Conservation (phyloP, 92 coral and sea anemone genomes). For the Porites cylindrica region DNA sequence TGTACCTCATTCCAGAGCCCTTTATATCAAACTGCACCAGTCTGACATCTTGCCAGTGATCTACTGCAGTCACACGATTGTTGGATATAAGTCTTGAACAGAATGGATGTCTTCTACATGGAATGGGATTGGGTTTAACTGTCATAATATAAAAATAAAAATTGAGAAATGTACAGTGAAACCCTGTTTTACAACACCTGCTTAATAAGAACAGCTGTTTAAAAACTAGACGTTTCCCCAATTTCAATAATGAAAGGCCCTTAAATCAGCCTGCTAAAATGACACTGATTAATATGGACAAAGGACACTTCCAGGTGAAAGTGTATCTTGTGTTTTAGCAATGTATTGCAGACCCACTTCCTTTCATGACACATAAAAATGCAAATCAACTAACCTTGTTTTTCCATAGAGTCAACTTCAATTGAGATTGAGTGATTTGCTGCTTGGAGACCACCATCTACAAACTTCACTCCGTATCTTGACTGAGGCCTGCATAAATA, state of each 20-base stretch:
- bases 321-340: too few relatives aligned
- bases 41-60: slow-evolving; percentile 97
- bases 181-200: too few relatives aligned
- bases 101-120: slow-evolving; percentile 79
- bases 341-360: background rate
- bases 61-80: slow-evolving; percentile 81
- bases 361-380: background rate
- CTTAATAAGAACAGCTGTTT: too few relatives aligned
- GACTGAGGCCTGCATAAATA: slow-evolving; percentile 52
- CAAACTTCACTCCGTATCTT: slow-evolving; percentile 58
- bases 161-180: too few relatives aligned
- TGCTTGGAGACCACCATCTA: slow-evolving; percentile 1
- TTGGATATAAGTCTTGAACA: slow-evolving; percentile 83
- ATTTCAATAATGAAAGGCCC: too few relatives aligned
- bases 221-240: too few relatives aligned
- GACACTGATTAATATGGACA: too few relatives aligned
- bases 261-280: too few relatives aligned
- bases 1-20: slow-evolving; percentile 89
- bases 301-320: too few relatives aligned
- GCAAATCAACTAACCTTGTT: slow-evolving; percentile 2
- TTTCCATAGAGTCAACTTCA: background rate
- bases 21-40: slow-evolving; percentile 85
- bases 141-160: too few relatives aligned
- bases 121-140: slow-evolving; percentile 19
- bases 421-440: background rate